Conservation (phyloP, 2,113 vertebrate species). For the Callopanchax toddi region DNA sequence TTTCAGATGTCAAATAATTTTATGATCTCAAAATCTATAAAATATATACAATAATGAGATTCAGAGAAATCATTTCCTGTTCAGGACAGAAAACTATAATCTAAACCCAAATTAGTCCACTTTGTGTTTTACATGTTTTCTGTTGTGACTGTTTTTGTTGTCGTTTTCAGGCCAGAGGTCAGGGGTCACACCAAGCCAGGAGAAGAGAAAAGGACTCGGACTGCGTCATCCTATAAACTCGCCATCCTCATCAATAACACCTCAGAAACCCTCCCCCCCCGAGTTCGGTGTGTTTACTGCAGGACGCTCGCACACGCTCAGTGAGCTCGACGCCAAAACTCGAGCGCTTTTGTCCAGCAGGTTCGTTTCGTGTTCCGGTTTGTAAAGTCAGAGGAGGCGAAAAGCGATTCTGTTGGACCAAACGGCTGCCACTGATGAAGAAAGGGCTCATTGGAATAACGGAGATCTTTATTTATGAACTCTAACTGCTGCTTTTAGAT, state of each 20-base stretch:
- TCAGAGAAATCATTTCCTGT: no score
- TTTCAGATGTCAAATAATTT: no score
- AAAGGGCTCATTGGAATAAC: neutral
- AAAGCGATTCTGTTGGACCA: constrained; percentile 2
- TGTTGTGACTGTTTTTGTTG: neutral
- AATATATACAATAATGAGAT: no score
- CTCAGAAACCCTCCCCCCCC: neutral
- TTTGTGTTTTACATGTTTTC: no score
- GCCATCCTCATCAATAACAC: neutral
- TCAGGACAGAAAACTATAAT: no score
- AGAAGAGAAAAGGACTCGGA: constrained; percentile 82
- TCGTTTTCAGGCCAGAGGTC: constrained; percentile 80
- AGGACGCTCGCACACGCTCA: constrained; percentile 2
- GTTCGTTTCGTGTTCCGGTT: constrained; percentile 20
- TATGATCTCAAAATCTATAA: no score
- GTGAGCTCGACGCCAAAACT: constrained; percentile 54
- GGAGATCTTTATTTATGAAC: constrained; percentile 10
- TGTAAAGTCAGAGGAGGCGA: neutral
- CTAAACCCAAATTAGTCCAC: no score
- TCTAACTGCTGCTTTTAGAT: constrained; percentile 10
- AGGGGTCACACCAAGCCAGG: constrained; percentile 73
- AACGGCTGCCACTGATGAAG: neutral
- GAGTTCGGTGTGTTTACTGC: neutral
- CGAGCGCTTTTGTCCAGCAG: constrained; percentile 35
- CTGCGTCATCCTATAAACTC: constrained; percentile 80